Conservation (phyloP, 2,888 invertebrate species). For the Chymomyza caudatula region DNA sequence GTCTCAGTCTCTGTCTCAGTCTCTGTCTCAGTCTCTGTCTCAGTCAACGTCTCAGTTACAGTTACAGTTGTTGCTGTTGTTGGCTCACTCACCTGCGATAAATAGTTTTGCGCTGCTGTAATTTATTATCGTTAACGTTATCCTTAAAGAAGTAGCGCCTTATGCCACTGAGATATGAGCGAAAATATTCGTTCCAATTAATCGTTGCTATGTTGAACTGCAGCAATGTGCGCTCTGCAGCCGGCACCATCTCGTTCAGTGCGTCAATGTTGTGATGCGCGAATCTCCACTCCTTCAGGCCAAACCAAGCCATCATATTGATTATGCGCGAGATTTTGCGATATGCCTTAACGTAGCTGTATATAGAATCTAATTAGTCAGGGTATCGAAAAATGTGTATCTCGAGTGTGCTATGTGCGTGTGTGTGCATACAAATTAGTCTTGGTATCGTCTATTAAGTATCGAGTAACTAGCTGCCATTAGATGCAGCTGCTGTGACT, state of each 20-base stretch:
- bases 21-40: constrained; percentile 2
- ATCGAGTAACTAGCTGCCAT: constrained; percentile 19
- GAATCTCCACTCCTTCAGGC: constrained; percentile 77
- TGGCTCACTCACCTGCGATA: constrained; percentile 74
- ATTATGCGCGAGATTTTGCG: constrained; percentile 76
- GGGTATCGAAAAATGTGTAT: not conserved
- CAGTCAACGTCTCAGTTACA: not conserved
- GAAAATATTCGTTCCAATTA: constrained; percentile 84
- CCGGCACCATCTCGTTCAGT: constrained; percentile 71
- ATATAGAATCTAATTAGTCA: not conserved
- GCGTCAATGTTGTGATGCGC: constrained; percentile 76
- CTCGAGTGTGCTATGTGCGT: not conserved
- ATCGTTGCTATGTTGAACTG: constrained; percentile 82
- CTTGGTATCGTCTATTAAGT: not conserved
- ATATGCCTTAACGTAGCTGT: constrained; percentile 76
- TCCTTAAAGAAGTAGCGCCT: constrained; percentile 85
- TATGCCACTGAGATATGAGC: constrained; percentile 83
- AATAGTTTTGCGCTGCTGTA: constrained; percentile 73
- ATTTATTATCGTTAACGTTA: constrained; percentile 78
- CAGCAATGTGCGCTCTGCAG: constrained; percentile 62
- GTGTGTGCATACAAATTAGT: not conserved
- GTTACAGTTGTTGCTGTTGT: not conserved
- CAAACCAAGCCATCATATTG: constrained; percentile 78
- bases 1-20: not conserved
- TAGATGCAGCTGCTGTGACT: not conserved